Evolutionary conservation across 2,888 invertebrate species (phyloP).

Genomic region (Lamellibrachia satsuma): DNA sequence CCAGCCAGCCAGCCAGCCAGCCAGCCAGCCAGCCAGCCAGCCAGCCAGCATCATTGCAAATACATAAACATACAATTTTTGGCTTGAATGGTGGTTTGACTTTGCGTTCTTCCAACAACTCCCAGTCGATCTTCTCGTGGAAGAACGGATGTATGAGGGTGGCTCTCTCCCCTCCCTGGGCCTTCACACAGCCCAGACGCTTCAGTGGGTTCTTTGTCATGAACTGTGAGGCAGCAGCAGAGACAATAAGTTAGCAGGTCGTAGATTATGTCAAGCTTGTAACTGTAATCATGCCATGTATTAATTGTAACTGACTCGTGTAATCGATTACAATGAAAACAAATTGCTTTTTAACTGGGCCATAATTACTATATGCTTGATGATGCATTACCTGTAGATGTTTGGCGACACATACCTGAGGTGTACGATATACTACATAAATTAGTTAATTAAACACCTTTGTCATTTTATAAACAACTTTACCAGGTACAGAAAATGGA

Average conservation of each 20-base stretch:
- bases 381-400: too few relatives aligned
- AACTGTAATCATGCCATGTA: neutral
- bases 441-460: too few relatives aligned
- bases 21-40: neutral
- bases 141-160: conserved; percentile 82
- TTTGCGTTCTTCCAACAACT: conserved; percentile 85
- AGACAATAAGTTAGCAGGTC: conserved; percentile 42
- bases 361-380: too few relatives aligned
- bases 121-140: conserved; percentile 92
- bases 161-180: conserved; percentile 81
- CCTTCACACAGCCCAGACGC: conserved; percentile 86
- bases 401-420: too few relatives aligned
- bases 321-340: neutral
- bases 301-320: neutral
- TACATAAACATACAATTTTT: conserved; percentile 82
- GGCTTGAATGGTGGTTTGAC: conserved; percentile 98
- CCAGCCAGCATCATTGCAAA: neutral
- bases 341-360: too few relatives aligned
- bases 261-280: neutral
- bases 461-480: too few relatives aligned
- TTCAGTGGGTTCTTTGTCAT: conserved; percentile 97
- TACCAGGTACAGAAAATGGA: too few relatives aligned
- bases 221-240: conserved; percentile 71
- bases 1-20: neutral
- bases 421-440: too few relatives aligned